phyloP scores from a whole-genome alignment of 2,113 vertebrate genomes.

The Tetrao urogallus region DNA sequence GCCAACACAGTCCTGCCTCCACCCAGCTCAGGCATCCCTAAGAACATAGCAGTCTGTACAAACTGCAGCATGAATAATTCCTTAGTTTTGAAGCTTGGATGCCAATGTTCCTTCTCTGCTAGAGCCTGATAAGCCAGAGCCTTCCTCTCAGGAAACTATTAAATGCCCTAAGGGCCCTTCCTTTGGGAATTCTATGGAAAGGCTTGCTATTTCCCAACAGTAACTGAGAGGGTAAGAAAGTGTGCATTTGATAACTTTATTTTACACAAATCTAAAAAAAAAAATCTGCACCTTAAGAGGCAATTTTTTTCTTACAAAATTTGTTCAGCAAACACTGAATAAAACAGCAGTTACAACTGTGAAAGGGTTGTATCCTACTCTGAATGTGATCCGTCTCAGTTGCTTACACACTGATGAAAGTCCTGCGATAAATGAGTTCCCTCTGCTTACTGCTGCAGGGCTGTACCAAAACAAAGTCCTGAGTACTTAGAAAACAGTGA shows the following conservation, averaged over 20 bases:
- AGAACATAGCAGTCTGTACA: neutral
- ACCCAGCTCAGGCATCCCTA: neutral
- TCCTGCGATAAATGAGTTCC: neutral
- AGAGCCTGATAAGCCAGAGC: neutral
- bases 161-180: neutral
- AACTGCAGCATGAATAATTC: neutral
- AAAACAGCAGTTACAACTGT: neutral
- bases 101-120: neutral
- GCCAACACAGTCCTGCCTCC: neutral
- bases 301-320: neutral
- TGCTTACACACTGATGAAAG: neutral
- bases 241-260: neutral
- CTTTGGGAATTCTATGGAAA: neutral
- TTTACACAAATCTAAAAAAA: neutral
- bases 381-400: neutral
- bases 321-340: neutral
- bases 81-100: neutral
- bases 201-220: neutral
- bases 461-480: neutral
- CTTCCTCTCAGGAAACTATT: neutral
- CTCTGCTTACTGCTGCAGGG: neutral
- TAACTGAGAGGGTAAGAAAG: neutral
- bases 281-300: neutral
- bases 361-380: neutral
- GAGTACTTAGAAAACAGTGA: rapidly evolving